Base-by-base conservation (phyloP, 2,113 vertebrate genomes). In the Erythrolamprus reginae region DNA sequence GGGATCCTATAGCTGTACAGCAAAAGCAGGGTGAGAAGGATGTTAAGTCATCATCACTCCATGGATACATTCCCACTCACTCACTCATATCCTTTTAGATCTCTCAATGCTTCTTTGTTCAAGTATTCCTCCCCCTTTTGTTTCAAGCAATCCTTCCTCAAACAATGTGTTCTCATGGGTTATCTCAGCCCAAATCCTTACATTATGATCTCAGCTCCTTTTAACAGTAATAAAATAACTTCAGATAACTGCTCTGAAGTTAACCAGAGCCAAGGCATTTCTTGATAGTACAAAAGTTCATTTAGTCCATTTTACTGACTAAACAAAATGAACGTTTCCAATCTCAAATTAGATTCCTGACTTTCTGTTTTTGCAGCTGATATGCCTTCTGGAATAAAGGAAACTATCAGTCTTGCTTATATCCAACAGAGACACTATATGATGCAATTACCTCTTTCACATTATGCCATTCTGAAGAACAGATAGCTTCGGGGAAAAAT, bases 361-460 rank as follows among this genome's bases (percentile, higher is more conserved):
- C 13, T 52, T 52, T 38, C n/a, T 5, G 8, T 21, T 53, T 89
- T 82, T 53, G 65, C 33, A 89, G 33, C 70, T 51, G 19, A 10
- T 15, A 24, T 28, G 65, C 21, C 42, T 55, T 9, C 3, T 0
- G 1, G 10, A 51, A 85, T 50, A 51, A 21, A 9, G 23, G 26
- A 52, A 61, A 10, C 21, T 51, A 77, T 33, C 53, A 84, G 15
- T 7, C 10, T 55, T 6, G 15, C 23, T 33, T n/a, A 33, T 58
- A n/a, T n/a, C 82, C 45, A 61, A 55, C 45, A 9, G 61, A 90
- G 45, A 38, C 24, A 50, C 13, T 12, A 4, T 23, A 48, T 42
- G 45, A 88, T 50, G 28, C 26, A 28, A 89, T 90, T 90, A 93
- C 87, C 88, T 58, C 93, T 93, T 94, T 92, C 93, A 94, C 88